A percentile compares a stretch with the other conserved stretches of the same genome.
phyloP scores from a whole-genome alignment of 1,140 invertebrate genomes.

The Leptinotarsa defecta region DNA sequence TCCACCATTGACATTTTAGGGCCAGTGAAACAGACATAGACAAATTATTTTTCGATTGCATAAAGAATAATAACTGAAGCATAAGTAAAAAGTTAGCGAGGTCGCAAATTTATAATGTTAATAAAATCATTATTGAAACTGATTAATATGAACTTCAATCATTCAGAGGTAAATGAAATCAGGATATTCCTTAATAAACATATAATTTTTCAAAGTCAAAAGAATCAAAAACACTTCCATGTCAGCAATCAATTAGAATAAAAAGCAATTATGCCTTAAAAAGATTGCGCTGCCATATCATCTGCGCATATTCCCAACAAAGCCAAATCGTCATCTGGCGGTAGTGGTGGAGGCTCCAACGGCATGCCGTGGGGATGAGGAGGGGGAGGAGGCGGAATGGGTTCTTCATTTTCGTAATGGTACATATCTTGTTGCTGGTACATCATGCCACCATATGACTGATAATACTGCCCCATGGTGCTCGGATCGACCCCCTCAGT shows the following conservation, averaged over 20 bases:
- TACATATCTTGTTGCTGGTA: slow-evolving; percentile 32
- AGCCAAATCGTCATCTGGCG: slow-evolving; percentile 65
- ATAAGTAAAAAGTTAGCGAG: no score
- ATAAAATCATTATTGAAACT: no score
- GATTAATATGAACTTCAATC: no score
- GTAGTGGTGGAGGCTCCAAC: slow-evolving; percentile 52
- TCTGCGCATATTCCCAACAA: slow-evolving; percentile 72
- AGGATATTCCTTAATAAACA: neutral
- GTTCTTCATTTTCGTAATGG: slow-evolving; percentile 39
- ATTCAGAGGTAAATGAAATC: neutral
- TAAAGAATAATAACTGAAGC: no score
- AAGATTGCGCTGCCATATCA: slow-evolving; percentile 66
- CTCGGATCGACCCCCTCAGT: slow-evolving; percentile 36
- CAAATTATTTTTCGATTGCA: no score
- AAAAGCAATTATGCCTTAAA: slow-evolving; percentile 35
- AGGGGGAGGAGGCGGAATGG: slow-evolving; percentile 43
- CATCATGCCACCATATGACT: slow-evolving; percentile 34
- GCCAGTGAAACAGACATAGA: no score
- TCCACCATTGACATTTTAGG: no score
- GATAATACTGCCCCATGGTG: slow-evolving; percentile 42
- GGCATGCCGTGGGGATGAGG: slow-evolving; percentile 50
- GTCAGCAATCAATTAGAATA: neutral
- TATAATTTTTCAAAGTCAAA: neutral
- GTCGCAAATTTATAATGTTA: no score
- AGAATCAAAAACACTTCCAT: neutral